phyloP scores from a whole-genome alignment of 2,888 invertebrate species.

The Catocala sponsa region DNA sequence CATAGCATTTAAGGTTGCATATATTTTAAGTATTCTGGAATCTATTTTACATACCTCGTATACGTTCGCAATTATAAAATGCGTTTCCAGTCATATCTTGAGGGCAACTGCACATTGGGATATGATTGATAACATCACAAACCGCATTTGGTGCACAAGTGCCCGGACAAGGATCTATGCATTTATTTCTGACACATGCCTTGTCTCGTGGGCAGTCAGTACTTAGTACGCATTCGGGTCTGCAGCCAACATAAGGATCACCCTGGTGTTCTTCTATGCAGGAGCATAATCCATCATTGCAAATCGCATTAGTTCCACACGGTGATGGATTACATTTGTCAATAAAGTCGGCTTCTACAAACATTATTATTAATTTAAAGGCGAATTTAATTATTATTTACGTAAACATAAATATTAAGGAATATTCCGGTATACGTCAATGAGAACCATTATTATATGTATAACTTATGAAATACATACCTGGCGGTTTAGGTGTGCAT shows the following conservation, averaged over 20 bases:
- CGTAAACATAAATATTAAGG: not conserved
- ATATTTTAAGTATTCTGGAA: not conserved
- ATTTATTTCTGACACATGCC: slow-evolving; percentile 91
- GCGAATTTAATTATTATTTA: slow-evolving; percentile 2
- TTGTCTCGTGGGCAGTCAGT: slow-evolving; percentile 90
- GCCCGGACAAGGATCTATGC: slow-evolving; percentile 91
- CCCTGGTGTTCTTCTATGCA: slow-evolving; percentile 90
- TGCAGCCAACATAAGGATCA: slow-evolving; percentile 90
- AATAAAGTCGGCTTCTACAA: slow-evolving; percentile 64
- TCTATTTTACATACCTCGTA: slow-evolving; percentile 70
- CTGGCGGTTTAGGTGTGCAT: slow-evolving; percentile 80
- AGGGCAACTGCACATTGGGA: slow-evolving; percentile 91
- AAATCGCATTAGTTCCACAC: slow-evolving; percentile 90
- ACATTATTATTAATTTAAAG: not conserved
- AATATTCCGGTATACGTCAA: no score
- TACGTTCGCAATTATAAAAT: slow-evolving; percentile 88
- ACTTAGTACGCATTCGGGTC: slow-evolving; percentile 91
- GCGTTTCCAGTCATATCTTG: slow-evolving; percentile 91
- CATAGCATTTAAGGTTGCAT: no score
- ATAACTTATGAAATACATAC: slow-evolving; percentile 54
- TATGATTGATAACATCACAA: slow-evolving; percentile 92
- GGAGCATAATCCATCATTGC: slow-evolving; percentile 87
- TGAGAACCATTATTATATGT: no score
- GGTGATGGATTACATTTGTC: slow-evolving; percentile 89
- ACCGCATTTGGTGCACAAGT: slow-evolving; percentile 91